Evolutionary conservation across 2,888 invertebrate species (phyloP).

Genomic region (Villa cingulata): DNA sequence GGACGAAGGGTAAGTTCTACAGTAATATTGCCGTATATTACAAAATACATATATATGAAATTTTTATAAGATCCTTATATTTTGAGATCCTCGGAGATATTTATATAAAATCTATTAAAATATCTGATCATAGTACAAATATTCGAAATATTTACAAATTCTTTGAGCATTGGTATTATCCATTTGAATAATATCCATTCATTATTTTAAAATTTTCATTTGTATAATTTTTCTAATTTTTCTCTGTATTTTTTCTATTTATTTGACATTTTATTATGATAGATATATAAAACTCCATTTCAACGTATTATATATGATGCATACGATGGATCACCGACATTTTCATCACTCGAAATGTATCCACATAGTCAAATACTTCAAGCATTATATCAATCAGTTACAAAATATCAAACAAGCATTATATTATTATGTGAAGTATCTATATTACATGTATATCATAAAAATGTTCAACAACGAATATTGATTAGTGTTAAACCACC

Average conservation of each 20-base stretch:
- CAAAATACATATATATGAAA: not conserved
- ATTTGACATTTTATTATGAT: no score
- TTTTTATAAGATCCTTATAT: no score
- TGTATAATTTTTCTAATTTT: no score
- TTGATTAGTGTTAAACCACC: slow-evolving; percentile 28
- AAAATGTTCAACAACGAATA: slow-evolving; percentile 34
- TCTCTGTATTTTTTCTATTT: no score
- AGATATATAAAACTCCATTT: slow-evolving; percentile 34
- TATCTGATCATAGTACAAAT: no score
- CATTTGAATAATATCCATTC: no score
- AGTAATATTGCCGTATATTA: no score
- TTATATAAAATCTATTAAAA: no score
- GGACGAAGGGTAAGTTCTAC: slow-evolving; percentile 37
- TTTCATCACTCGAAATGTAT: slow-evolving; percentile 33
- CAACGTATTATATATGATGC: slow-evolving; percentile 33
- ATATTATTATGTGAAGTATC: slow-evolving; percentile 33
- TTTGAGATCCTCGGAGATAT: no score
- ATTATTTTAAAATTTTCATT: no score
- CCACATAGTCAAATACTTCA: slow-evolving; percentile 35
- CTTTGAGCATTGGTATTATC: no score
- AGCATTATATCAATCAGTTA: slow-evolving; percentile 31
- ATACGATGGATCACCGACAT: slow-evolving; percentile 32
- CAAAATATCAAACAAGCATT: slow-evolving; percentile 33
- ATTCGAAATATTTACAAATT: no score
- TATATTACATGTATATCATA: slow-evolving; percentile 35